phyloP scores from a whole-genome alignment of 2,888 invertebrate species.

The Encarsia formosa region DNA sequence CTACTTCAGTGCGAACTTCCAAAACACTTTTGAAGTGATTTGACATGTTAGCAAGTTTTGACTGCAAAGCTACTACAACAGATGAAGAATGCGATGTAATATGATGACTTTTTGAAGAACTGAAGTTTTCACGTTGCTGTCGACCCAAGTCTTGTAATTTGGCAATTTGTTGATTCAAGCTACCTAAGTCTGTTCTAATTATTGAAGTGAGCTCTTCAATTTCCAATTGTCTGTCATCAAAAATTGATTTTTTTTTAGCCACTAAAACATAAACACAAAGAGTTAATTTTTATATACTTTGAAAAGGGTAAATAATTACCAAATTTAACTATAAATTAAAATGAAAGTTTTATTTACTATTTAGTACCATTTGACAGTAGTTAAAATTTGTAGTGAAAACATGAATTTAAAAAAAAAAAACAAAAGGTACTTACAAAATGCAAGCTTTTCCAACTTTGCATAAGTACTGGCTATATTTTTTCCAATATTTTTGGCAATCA shows the following conservation, averaged over 20 bases:
- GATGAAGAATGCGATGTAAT: constrained; percentile 89
- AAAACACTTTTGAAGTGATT: constrained; percentile 96
- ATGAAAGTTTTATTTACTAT: not conserved
- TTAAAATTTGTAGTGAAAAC: not conserved
- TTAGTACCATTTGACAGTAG: not conserved
- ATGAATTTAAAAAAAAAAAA: not conserved
- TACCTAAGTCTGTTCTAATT: constrained; percentile 92
- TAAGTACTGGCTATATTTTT: constrained; percentile 94
- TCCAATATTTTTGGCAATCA: constrained; percentile 89
- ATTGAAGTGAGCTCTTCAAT: constrained; percentile 97
- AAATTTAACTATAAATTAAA: too few species aligned
- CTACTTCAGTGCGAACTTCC: constrained; percentile 90
- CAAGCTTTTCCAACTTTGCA: constrained; percentile 93
- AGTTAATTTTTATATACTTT: not conserved
- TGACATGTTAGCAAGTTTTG: constrained; percentile 93
- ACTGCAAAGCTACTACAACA: constrained; percentile 87
- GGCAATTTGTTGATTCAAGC: constrained; percentile 96
- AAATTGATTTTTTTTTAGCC: constrained; percentile 96
- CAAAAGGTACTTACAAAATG: constrained; percentile 69
- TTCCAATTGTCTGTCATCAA: constrained; percentile 93
- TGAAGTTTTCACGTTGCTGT: constrained; percentile 59
- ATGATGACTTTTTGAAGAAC: constrained; percentile 63
- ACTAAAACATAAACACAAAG: constrained; percentile 61
- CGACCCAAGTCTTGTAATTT: constrained; percentile 78
- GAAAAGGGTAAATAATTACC: not conserved